Base-by-base conservation (phyloP, 2,888 invertebrate genomes). In the Athrips mouffetella region DNA sequence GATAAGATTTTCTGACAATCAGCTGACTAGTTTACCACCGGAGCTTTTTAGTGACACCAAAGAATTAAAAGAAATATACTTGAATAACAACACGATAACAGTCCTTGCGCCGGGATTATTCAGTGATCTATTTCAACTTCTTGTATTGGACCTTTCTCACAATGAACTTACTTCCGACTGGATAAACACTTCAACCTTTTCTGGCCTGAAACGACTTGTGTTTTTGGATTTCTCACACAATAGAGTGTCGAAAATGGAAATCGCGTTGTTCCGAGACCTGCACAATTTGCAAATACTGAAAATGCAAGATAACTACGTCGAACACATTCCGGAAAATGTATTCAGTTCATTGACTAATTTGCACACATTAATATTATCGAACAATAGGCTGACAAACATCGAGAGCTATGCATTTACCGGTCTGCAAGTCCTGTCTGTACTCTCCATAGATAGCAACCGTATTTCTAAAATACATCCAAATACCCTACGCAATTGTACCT, bases 131-230 rank as follows among this genome's bases (percentile, higher is more conserved):
- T 90, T 91, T 47, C 93, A 94, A 76, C 88, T 96, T 45, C 80
- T 94, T 45, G 92, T 94, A 53, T 82, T 95, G 53, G 94, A 95
- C 79, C 80, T 95, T 63, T 94, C 94, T 21, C 91, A 91, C 60
- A 95, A 95, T 73, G 94, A 94, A 77, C 83, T 96, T 53, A 93
- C 94, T 2, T 92, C 94, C 41, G 95, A 94, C 70, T 94, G 94
- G 94, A 93, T 94, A 54, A 94, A 94, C 71, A 91, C 94, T 16
- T 93, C 92, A 1, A 95, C 95, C 8, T 95, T 96, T 75, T 89
- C 92, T 41, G 94, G 94, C 60, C 85, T 96, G 31, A 91, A 94
- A 61, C 89, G 94, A 51, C 89, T 96, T 10, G 92, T 94, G 20
- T 93, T 94, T 57, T 84, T 96, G 51, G 94, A 95, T 71, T 89